Conservation (phyloP, 2,888 invertebrate species). For the Dione juno region DNA sequence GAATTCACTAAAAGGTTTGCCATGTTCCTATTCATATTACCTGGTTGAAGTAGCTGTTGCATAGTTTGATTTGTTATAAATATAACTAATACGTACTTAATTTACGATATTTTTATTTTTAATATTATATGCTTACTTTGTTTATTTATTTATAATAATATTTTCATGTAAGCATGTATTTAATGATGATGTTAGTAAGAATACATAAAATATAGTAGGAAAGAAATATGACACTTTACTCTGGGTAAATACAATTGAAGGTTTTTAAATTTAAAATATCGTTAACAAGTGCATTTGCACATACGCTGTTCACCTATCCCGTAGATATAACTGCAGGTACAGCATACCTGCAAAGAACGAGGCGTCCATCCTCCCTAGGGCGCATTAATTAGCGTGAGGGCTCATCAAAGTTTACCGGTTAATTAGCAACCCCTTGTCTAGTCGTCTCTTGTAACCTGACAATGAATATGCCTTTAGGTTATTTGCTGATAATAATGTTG, state of each 20-base stretch:
- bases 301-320: background rate
- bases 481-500: conserved; percentile 49
- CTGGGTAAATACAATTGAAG: background rate
- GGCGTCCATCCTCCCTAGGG: conserved; percentile 61
- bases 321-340: background rate
- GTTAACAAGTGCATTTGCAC: background rate
- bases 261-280: background rate
- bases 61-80: conserved; percentile 33
- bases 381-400: conserved; percentile 79
- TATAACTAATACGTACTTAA: conserved; percentile 33
- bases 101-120: background rate
- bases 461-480: conserved; percentile 69
- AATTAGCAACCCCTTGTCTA: conserved; percentile 78
- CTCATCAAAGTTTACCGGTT: conserved; percentile 83
- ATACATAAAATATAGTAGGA: too few relatives aligned
- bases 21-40: conserved; percentile 74
- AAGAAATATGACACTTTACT: too few relatives aligned
- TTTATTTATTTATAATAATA: background rate
- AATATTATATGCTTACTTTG: background rate
- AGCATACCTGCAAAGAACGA: conserved; percentile 27
- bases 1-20: conserved; percentile 80
- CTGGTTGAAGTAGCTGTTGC: conserved; percentile 43
- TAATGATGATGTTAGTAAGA: too few relatives aligned
- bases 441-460: conserved; percentile 74
- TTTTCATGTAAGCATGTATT: background rate